phyloP scores from a whole-genome alignment of 2,113 vertebrate species.

The Camelus dromedarius region DNA sequence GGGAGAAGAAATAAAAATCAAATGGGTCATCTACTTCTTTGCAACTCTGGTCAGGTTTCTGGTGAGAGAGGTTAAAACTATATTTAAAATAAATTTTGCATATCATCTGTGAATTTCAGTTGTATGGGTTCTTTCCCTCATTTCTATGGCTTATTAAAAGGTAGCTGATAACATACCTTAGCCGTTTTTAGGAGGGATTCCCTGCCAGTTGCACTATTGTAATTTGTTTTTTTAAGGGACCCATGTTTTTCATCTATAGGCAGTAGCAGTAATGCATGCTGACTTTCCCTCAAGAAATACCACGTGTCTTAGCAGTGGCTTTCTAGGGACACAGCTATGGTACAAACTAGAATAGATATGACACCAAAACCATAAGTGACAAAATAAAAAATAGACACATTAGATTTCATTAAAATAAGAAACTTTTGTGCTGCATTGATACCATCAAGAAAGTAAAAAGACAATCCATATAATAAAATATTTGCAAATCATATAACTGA shows the following conservation, averaged over 20 bases:
- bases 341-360: background rate
- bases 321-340: background rate
- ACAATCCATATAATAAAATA: background rate
- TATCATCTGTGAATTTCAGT: conserved; percentile 44
- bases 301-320: background rate
- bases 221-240: background rate
- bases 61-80: background rate
- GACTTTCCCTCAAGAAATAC: background rate
- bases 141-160: conserved; percentile 23
- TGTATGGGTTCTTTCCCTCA: background rate
- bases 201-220: background rate
- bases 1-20: conserved; percentile 28
- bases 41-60: background rate
- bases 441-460: background rate
- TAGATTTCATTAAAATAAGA: background rate
- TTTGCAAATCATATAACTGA: background rate
- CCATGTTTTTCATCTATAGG: conserved; percentile 16
- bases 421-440: background rate
- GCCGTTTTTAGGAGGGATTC: background rate
- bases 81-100: background rate
- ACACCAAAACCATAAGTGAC: background rate
- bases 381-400: background rate
- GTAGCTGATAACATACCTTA: background rate
- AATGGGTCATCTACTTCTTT: background rate
- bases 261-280: conserved; percentile 1